Evolutionary conservation across 2,797 vertebrate species (phyloP).

Genomic region (Eulemur coronatus): DNA sequence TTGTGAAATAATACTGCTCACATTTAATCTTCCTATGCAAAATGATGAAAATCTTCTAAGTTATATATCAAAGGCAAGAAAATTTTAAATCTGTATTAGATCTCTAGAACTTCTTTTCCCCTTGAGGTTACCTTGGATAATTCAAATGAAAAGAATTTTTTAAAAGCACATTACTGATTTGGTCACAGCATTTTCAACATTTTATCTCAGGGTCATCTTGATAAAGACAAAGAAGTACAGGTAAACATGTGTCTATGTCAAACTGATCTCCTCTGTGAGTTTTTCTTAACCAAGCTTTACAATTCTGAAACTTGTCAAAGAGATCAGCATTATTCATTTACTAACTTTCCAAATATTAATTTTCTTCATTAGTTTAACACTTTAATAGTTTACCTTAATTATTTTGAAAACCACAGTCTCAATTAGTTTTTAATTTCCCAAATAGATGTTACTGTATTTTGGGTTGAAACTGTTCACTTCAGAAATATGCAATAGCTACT

Average conservation of each 20-base stretch:
- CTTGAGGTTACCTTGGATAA: background rate
- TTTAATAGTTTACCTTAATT: constrained; percentile 52
- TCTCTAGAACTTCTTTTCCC: background rate
- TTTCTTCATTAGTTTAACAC: constrained; percentile 67
- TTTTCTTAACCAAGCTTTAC: no score
- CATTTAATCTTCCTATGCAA: background rate
- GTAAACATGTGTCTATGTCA: no score
- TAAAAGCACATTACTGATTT: background rate
- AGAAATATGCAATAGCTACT: background rate
- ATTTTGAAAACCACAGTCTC: constrained; percentile 58
- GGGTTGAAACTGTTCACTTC: background rate
- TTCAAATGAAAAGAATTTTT: background rate
- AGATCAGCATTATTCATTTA: background rate
- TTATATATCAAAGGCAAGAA: background rate
- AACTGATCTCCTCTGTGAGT: no score
- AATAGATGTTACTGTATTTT: background rate
- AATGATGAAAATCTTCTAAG: background rate
- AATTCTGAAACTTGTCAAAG: background rate
- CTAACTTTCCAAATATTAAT: background rate
- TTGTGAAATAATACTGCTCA: background rate
- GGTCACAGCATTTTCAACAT: background rate
- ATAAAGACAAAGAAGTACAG: background rate
- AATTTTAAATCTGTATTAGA: background rate
- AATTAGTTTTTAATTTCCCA: constrained; percentile 6
- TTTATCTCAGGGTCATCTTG: background rate